Base-by-base conservation (phyloP, 2,888 invertebrate genomes). In the Molorchus minor region DNA sequence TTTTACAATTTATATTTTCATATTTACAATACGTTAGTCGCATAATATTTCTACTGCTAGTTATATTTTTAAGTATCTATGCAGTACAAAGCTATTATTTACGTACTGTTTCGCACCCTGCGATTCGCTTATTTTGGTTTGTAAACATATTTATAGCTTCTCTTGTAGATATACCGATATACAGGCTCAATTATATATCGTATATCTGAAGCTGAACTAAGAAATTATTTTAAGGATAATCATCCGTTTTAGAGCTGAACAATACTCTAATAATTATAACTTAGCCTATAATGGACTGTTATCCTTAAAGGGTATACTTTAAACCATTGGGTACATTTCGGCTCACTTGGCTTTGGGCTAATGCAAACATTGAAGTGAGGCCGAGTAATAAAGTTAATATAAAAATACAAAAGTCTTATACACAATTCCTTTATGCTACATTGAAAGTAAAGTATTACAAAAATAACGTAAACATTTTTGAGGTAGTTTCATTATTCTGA, bases 121-220 rank as follows among this genome's bases (percentile, higher is more conserved):
- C 79, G 79, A 79, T 79, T 79, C 79, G 77, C 77, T 78, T 72
- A 60, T 55, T 56, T 25, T 5, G 25, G 8, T 25, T 25, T 8
- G 5, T 5, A 8, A 25, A 25, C 25, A 25, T 25, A 5, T 25
- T 25, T 25, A 25, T 13, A 38, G 15, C 5, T 38, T 38, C 7
- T 15, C 1, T 12, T 12, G 8, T 30, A 19, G 38, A 74, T 77
- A 77, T 77, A 76, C 74, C 69, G 72, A 75, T 77, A 77, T 75
- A 75, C 74, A 75, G 76, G 77, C 77, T 78, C 77, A 78, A 71
- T 75, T 70, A 75, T 77, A 76, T 75, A 72, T 67, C 72, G 75
- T 75, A 76, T 75, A 75, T 69, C 67, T 63, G 62, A 65, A 56
- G 57, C 47, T 41, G 38, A 57, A 52, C 21, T 41, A 52, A 52